These are phyloP conservation scores for Phthorimaea operculella DNA, from an alignment of 1,140 invertebrate species.

Conservation along the genomic window DNA sequence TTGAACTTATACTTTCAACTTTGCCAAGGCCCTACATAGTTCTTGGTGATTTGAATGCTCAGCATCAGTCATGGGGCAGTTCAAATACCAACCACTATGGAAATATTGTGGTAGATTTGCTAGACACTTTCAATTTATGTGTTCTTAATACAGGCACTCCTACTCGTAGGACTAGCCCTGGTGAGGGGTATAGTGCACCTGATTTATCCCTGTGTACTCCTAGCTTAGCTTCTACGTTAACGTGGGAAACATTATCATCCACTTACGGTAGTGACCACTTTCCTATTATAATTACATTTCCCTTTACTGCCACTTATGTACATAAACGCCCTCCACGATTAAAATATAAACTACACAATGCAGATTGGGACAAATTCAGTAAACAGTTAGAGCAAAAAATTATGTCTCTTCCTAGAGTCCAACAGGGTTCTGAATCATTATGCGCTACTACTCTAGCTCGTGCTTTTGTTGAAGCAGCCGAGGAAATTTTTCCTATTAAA, in stretches of 20 bases:
- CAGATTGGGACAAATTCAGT: neutral
- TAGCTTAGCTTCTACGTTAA: neutral
- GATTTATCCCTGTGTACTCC: neutral
- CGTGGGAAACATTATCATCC: neutral
- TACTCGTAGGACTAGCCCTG: neutral
- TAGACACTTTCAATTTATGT: neutral
- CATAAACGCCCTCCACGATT: neutral
- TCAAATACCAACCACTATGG: too few species aligned
- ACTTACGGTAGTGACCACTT: neutral
- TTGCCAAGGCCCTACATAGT: neutral
- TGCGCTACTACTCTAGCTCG: neutral
- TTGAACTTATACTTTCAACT: neutral
- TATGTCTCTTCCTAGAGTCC: neutral
- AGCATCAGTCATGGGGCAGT: too few species aligned
- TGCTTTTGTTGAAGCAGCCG: neutral
- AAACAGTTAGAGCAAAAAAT: neutral
- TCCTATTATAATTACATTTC: neutral
- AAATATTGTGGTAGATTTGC: neutral
- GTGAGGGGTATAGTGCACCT: neutral
- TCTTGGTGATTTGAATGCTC: neutral
- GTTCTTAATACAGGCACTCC: neutral
- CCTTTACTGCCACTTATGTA: neutral
- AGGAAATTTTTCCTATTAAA: neutral
- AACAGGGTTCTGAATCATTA: neutral
- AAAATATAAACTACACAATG: neutral